phyloP scores from a whole-genome alignment of 2,888 invertebrate genomes.

The Platycnemis pennipes region DNA sequence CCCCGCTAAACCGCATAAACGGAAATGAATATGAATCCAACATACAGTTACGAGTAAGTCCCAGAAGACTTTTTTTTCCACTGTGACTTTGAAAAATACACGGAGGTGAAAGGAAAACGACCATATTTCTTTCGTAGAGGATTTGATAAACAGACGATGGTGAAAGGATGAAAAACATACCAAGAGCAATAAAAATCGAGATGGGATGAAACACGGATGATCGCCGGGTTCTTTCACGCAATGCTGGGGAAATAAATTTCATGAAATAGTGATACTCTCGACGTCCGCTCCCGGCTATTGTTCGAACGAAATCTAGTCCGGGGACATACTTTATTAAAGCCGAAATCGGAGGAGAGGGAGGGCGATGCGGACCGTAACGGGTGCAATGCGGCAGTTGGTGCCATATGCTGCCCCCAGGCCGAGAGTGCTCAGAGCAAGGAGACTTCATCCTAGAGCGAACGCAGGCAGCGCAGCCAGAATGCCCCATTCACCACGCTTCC shows the following conservation, averaged over 20 bases:
- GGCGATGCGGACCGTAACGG: not conserved
- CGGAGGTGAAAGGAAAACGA: too few relatives aligned
- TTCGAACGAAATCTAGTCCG: not conserved
- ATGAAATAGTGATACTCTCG: not conserved
- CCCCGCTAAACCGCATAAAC: too few relatives aligned
- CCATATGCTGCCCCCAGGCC: not conserved
- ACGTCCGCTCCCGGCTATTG: not conserved
- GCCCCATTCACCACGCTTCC: not conserved
- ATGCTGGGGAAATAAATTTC: not conserved
- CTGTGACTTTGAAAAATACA: too few relatives aligned
- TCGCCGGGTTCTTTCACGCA: not conserved
- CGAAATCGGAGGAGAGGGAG: not conserved
- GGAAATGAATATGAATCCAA: too few relatives aligned
- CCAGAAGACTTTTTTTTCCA: too few relatives aligned
- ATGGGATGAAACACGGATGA: not conserved
- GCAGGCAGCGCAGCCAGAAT: not conserved
- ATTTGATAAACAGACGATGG: too few relatives aligned
- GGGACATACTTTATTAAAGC: not conserved
- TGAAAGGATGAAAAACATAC: too few relatives aligned
- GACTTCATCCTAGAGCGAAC: not conserved
- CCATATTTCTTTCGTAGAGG: too few relatives aligned
- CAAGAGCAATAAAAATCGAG: too few relatives aligned
- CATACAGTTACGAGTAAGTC: too few relatives aligned
- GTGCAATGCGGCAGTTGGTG: conserved; percentile 5
- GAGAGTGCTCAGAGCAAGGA: not conserved